Evolutionary conservation across 2,797 vertebrate species (phyloP), one percentile per base, ranked within the genome.

Genomic region (Sphenopsis melanotis): DNA sequence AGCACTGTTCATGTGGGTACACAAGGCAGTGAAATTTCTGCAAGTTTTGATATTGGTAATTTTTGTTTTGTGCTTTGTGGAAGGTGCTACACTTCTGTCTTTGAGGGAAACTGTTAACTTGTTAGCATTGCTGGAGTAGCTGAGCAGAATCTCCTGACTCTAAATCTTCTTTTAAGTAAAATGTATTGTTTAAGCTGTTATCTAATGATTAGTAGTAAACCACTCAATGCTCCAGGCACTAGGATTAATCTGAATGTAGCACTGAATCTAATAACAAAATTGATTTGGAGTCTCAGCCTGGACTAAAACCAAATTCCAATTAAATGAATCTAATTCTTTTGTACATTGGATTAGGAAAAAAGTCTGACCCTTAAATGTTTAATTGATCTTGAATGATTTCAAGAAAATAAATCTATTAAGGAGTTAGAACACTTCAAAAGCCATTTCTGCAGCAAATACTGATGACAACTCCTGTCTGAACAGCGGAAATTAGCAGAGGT

Each of bases 401-500:
- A 75, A 83, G 46, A 22, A 53, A 44, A 87, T 55, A 59, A 65
- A 59, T 36, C 29, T 41, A 0, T 59, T 83, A 66, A 79, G 59
- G 55, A 60, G 29, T 81, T 30, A 52, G 49, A 83, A n/a, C 50
- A 63, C 19, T 57, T 86, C 15, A 63, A 52, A 87, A 49, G 26
- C 37, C 34, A 37, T 21, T 50, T 44, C 10, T 85, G 16, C 47
- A 39, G 47, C 63, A 75, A 91, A 8, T 88, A 84, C 75, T 12
- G 52, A 46, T 39, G 39, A 3, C 20, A 81, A 2, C 5, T 93
- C 19, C 11, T 93, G 10, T 94, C 60, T 90, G 80, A 86, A 26
- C 93, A 99, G 99, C 98, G 99, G 88, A 99, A 99, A 93, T 94
- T 99, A 85, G 98, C 99, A 1, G 99, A 99, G 96, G 99, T 99